Base-by-base conservation (phyloP, 1,140 invertebrate species). In the Sipha flava region DNA sequence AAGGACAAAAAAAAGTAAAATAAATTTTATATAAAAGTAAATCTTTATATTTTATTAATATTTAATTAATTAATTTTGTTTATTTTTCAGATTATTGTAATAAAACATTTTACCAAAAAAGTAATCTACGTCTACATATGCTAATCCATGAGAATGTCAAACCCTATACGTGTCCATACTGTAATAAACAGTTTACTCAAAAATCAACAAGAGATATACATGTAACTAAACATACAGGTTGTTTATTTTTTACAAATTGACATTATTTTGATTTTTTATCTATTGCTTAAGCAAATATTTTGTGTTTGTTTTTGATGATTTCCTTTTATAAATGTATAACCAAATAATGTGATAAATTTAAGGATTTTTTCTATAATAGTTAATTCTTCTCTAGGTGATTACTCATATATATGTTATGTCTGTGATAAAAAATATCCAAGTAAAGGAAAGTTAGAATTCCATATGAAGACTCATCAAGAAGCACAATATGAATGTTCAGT, bases 391-490 rank as follows among this genome's bases (percentile, higher is more conserved):
- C 16, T 9, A 77, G 73, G 73, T 29, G 34, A 59, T 3, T 77
- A 77, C n/a, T 77, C 29, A 21, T 66, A 66, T 26, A 26, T 40
- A 2, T 80, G 80, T 59, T 72, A 47, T 16, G 21, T 62, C 10
- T 80, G 80, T 6, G 37, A 80, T 64, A 80, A 80, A 23, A 26
- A 45, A 34, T 80, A 75, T 49, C 31, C 80, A 2, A 80, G 70
- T 14, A 75, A 49, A 77, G 80, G 80, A 66, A 80, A 80, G 47
- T 68, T 72, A 18, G 66, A 80, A n/a, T 80, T 80, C 3, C 80
- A 80, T 40, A 64, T 75, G 54, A 62, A 80, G 34, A 75, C 80
- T 21, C 80, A 80, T 40, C 73, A 77, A 77, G 73, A 77, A 26
- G 49, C 73, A 9, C 21, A 54, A 59, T 57, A 59, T 57, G 9